phyloP scores from a whole-genome alignment of 2,797 vertebrate species.

The Microchirus variegatus region DNA sequence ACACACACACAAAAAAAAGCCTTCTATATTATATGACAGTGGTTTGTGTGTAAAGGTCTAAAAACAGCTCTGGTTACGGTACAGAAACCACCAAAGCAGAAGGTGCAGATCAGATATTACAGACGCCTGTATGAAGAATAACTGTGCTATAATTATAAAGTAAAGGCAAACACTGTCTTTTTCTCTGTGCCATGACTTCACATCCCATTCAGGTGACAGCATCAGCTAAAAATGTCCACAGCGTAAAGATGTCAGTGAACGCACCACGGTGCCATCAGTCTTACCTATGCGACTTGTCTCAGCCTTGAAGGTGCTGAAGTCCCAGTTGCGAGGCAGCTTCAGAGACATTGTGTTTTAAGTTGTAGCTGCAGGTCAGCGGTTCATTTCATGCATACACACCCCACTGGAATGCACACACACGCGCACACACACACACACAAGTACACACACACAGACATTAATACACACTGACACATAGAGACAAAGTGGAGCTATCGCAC shows the following conservation, averaged over 20 bases:
- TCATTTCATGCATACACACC: slow-evolving; percentile 47
- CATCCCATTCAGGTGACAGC: too few species aligned
- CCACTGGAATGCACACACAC: slow-evolving; percentile 8
- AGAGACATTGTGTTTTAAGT: slow-evolving; percentile 88
- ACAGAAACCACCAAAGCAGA: not conserved
- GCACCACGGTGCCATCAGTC: slow-evolving; percentile 15
- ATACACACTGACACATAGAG: slow-evolving; percentile 17
- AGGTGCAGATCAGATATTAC: too few species aligned
- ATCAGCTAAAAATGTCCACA: not conserved
- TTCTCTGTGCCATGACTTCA: too few species aligned
- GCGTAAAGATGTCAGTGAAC: slow-evolving; percentile 22
- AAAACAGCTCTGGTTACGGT: slow-evolving; percentile 5
- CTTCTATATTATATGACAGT: not conserved
- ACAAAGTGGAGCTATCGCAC: slow-evolving; percentile 40
- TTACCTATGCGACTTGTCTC: slow-evolving; percentile 92
- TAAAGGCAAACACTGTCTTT: too few species aligned
- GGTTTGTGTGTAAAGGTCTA: slow-evolving; percentile 9
- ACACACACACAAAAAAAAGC: too few species aligned
- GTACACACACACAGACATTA: not conserved
- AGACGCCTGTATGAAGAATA: too few species aligned
- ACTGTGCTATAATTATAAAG: too few species aligned
- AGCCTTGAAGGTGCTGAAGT: slow-evolving; percentile 89
- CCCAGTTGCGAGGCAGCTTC: slow-evolving; percentile 93
- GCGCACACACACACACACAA: slow-evolving; percentile 12
- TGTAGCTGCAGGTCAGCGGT: slow-evolving; percentile 59